Base-by-base conservation (phyloP, 2,113 vertebrate species). In the Climacteris rufus region DNA sequence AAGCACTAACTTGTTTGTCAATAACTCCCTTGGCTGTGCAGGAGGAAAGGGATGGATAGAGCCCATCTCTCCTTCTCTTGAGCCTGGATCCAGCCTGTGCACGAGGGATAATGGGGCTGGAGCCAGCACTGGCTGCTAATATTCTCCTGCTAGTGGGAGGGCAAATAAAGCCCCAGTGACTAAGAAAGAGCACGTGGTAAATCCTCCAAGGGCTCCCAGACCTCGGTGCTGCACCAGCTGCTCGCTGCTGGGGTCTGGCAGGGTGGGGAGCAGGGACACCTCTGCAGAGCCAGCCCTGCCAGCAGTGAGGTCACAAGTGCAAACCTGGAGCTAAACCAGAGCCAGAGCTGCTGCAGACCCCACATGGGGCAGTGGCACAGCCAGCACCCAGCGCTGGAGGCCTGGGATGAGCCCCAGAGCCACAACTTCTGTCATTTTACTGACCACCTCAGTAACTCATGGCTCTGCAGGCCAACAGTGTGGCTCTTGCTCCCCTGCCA, bases 1-100 rank as follows among this genome's bases (percentile, higher is more conserved):
- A 61, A 93, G 87, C 61, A 59, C 94, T 97, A 97, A 97, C 95
- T 82, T 96, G 87, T 97, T 97, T 94, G 96, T 94, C 97, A 95
- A 97, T 97, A 97, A 74, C 17, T 77, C 77, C 91, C 57, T 75
- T 3, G 15, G 70, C 64, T 7, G 6, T 7, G 4, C 0, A 2
- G 60, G 88, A 65, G 66, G 60, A 84, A 52, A 79, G 59, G 49
- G n/a, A 75, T 45, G 66, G 59, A 30, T 0, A 1, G 68, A 81
- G 86, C 70, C 54, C 3, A 4, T n/a, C 42, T 57, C 47, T 52
- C 54, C 37, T 75, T 35, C 56, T 42, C 78, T 59, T 3, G 3
- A 0, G 0, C 49, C 57, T 1, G 4, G 40, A 64, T 31, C 31
- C 53, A 37, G 25, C 22, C 49, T 1, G 0, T 56, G 39, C 20